Base-by-base conservation (phyloP, 2,888 invertebrate genomes). In the Ferrisia virgata region DNA sequence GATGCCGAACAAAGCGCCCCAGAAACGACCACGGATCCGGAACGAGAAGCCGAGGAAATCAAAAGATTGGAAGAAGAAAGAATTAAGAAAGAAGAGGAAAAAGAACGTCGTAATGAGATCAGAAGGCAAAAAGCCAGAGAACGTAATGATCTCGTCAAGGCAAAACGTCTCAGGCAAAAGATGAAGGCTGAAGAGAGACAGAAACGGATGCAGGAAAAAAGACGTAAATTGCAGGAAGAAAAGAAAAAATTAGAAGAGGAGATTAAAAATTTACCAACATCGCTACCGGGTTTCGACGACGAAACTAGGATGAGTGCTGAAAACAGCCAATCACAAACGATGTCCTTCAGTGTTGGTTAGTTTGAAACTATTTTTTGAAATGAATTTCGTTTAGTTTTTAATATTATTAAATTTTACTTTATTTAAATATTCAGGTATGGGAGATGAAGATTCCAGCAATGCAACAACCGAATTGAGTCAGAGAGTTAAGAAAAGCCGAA, bases 241-340 rank as follows among this genome's bases (percentile, higher is more conserved):
- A 85, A 86, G 25, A 84, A 85, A 6, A 85, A 84, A 79, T 76
- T 84, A 31, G 85, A 85, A 33, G 86, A 86, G 64, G 84, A 85
- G 84, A 85, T 83, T 13, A 85, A 85, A 43, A 84, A 84, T 22
- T 83, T 86, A 43, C 86, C 87, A 13, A 86, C 86, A 9, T 86
- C 86, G 15, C 89, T 90, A 85, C 89, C 89, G 31, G 47, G 79
- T 2, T 90, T 90, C 85, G 91, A 91, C 85, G 91, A 91, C 86
- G 91, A 91, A 86, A 91, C 90, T 0, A 87, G 90, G 85, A 91
- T 91, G 91, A 90, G 90, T 86, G 90, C 90, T 33, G 87, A 87
- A 64, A 86, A 86, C 64, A 80, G 79, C 22, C 84, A 84, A 33
- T 22, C 40, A 28, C 84, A 18, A 64, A 84, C 15, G 81, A 84